phyloP scores from a whole-genome alignment of 2,888 invertebrate species.

The Mythimna ferrago region DNA sequence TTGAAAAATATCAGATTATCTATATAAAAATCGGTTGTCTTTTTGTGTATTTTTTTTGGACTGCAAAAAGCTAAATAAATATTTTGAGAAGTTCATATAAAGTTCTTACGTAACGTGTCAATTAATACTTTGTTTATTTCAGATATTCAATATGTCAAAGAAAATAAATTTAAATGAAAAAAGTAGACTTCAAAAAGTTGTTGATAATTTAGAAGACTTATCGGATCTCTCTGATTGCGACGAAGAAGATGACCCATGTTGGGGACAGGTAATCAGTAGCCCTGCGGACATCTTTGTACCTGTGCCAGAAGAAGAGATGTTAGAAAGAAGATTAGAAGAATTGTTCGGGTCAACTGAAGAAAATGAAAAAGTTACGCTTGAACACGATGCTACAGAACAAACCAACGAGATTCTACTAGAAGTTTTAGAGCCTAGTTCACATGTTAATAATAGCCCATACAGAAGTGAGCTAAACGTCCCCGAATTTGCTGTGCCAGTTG shows the following conservation, averaged over 20 bases:
- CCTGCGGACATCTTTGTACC: slow-evolving; percentile 19
- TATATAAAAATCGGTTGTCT: too few relatives aligned
- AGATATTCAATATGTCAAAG: slow-evolving; percentile 14
- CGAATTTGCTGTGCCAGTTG: neutral
- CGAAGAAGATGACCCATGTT: slow-evolving; percentile 26
- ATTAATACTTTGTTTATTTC: slow-evolving; percentile 3
- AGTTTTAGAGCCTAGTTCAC: slow-evolving; percentile 22
- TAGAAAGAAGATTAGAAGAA: slow-evolving; percentile 22
- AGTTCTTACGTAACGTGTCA: slow-evolving; percentile 8
- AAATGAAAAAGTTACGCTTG: slow-evolving; percentile 20
- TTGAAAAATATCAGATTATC: too few relatives aligned
- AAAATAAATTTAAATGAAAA: slow-evolving; percentile 20
- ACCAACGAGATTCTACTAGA: slow-evolving; percentile 16
- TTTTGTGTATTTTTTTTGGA: too few relatives aligned
- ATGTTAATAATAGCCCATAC: slow-evolving; percentile 22
- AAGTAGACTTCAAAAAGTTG: slow-evolving; percentile 18
- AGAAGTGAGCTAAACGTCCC: slow-evolving; percentile 5
- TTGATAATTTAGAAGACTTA: slow-evolving; percentile 14
- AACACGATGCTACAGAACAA: slow-evolving; percentile 14
- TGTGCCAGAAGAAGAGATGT: slow-evolving; percentile 2
- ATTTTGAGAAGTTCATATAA: too few relatives aligned
- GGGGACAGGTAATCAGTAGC: slow-evolving; percentile 20
- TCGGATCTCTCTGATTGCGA: slow-evolving; percentile 12
- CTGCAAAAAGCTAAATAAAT: too few relatives aligned
- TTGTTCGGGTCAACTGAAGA: slow-evolving; percentile 22